Conservation (phyloP, 2,797 vertebrate genomes). For the Bovichtus variegatus region DNA sequence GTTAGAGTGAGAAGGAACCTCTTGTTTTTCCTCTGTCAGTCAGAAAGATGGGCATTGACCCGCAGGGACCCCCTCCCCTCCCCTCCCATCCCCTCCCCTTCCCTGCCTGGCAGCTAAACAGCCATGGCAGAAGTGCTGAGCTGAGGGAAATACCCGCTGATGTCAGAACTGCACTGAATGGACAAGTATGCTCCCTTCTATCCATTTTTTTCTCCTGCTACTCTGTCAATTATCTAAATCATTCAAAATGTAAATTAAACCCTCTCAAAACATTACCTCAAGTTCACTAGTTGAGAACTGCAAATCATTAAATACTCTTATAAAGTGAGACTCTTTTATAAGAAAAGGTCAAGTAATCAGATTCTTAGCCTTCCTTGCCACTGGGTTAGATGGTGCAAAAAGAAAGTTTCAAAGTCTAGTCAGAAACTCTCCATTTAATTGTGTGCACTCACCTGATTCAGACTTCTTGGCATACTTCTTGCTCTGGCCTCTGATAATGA, state of each 20-base stretch:
- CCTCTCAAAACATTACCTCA: background rate
- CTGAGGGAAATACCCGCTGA: conserved; percentile 72
- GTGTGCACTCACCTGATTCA: conserved; percentile 88
- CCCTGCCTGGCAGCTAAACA: conserved; percentile 62
- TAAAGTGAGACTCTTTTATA: background rate
- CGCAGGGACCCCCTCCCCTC: conserved; percentile 53
- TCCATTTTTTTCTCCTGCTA: conserved; percentile 9
- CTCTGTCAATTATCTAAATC: conserved; percentile 33
- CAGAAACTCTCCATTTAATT: conserved; percentile 5
- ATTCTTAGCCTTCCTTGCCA: background rate
- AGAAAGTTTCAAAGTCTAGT: background rate
- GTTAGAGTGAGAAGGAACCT: conserved; percentile 70
- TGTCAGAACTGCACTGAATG: conserved; percentile 73
- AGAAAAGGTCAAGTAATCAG: conserved; percentile 1
- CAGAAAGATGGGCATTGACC: conserved; percentile 82
- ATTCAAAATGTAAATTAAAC: conserved; percentile 22
- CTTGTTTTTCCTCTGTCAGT: conserved; percentile 79
- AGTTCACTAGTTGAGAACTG: conserved; percentile 26
- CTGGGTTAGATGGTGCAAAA: background rate
- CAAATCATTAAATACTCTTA: conserved; percentile 8
- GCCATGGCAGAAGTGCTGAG: conserved; percentile 76
- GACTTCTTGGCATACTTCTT: conserved; percentile 98
- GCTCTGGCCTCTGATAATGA: conserved; percentile 98
- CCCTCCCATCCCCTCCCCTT: conserved; percentile 39
- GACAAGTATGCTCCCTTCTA: conserved; percentile 49